Percentiles rank a stretch among this genome's conserved stretches.
Evolutionary conservation across 1,140 invertebrate genomes (phyloP).

Genomic region (Ruditapes philippinarum): DNA sequence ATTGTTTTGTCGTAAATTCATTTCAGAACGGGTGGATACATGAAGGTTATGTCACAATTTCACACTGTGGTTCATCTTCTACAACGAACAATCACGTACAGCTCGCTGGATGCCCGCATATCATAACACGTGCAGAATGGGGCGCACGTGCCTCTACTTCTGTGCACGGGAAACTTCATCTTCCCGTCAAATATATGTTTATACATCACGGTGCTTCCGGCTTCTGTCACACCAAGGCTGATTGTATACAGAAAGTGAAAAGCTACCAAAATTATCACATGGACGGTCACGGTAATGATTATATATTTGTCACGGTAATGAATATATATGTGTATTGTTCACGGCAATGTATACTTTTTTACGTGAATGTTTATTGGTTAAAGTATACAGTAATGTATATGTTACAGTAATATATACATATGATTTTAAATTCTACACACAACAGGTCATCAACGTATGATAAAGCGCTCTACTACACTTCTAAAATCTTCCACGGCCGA

Average conservation of each 20-base stretch:
- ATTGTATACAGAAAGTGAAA: constrained; percentile 88
- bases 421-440: too few relatives aligned
- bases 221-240: constrained; percentile 88
- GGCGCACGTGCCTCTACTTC: constrained; percentile 70
- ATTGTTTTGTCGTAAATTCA: too few relatives aligned
- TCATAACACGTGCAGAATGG: constrained; percentile 78
- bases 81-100: constrained; percentile 6
- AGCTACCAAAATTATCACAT: constrained; percentile 92
- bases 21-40: constrained; percentile 57
- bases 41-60: constrained; percentile 27
- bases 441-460: too few relatives aligned
- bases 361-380: neutral
- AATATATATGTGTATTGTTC: neutral
- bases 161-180: constrained; percentile 10
- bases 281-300: constrained; percentile 86
- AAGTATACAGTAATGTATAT: neutral
- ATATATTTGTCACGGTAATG: neutral
- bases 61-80: neutral
- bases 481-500: too few relatives aligned
- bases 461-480: too few relatives aligned
- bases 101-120: constrained; percentile 74
- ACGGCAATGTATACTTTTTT: neutral
- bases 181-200: constrained; percentile 72
- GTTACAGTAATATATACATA: neutral
- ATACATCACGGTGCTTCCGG: constrained; percentile 90